phyloP scores from a whole-genome alignment of 2,113 vertebrate genomes.

The Lynx canadensis region DNA sequence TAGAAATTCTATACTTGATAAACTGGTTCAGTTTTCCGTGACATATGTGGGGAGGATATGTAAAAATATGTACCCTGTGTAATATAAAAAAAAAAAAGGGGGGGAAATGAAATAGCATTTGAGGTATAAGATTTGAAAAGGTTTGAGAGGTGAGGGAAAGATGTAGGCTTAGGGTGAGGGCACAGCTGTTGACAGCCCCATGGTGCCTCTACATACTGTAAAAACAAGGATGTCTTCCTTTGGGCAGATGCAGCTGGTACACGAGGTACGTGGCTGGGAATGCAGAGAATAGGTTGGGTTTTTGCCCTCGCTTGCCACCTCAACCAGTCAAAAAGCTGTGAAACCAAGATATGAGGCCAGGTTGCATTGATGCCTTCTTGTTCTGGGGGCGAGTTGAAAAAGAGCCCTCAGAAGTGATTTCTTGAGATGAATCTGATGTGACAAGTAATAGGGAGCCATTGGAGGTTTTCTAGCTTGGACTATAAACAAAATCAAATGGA shows the following conservation, averaged over 20 bases:
- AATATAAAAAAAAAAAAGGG: not conserved
- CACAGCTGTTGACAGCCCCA: not conserved
- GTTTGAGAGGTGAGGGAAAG: not conserved
- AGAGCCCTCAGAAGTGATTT: not conserved
- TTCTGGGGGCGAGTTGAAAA: not conserved
- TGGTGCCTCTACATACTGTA: not conserved
- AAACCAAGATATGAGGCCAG: not conserved
- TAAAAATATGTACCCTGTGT: not conserved
- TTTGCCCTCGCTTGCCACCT: not conserved
- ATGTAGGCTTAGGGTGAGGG: not conserved
- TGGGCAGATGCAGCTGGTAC: accelerated
- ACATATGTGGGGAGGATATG: not conserved
- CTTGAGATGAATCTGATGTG: not conserved
- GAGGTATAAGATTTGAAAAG: not conserved
- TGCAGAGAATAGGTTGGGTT: not conserved
- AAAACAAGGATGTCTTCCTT: not conserved
- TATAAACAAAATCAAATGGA: not conserved
- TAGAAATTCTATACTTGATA: not conserved
- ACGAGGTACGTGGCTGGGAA: not conserved
- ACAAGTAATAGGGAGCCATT: not conserved
- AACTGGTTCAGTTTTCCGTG: not conserved
- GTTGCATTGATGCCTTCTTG: not conserved
- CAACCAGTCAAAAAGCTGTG: not conserved
- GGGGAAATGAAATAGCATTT: not conserved
- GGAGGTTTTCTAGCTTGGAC: not conserved